Evolutionary conservation across 2,113 vertebrate species (phyloP).

Genomic region (Ursus arctos): DNA sequence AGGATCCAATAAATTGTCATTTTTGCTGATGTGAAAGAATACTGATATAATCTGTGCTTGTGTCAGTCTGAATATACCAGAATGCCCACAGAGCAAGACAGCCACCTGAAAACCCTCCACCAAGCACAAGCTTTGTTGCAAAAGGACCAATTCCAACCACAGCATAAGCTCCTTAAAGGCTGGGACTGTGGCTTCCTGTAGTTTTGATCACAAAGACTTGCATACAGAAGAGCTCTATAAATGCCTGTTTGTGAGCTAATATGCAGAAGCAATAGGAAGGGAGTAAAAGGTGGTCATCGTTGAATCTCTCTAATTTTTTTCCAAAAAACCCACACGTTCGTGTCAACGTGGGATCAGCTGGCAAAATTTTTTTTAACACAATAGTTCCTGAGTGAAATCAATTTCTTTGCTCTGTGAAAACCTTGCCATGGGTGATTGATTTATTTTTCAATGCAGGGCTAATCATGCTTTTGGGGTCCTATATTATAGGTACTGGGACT

Average conservation of each 20-base stretch:
- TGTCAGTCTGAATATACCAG: background rate
- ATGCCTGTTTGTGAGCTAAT: background rate
- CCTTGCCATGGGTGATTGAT: background rate
- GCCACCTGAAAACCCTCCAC: background rate
- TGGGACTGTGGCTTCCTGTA: background rate
- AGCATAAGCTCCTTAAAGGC: background rate
- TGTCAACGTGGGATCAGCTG: background rate
- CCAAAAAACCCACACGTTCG: background rate
- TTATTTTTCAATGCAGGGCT: background rate
- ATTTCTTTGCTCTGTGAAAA: constrained; percentile 7
- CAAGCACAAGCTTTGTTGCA: background rate
- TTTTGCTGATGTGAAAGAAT: background rate
- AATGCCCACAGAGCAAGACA: background rate
- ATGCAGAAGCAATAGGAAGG: background rate
- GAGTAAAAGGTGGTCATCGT: background rate
- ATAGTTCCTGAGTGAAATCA: background rate
- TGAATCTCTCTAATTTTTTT: background rate
- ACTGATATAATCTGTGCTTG: background rate
- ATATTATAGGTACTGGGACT: background rate
- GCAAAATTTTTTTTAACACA: background rate
- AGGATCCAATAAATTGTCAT: background rate
- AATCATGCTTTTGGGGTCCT: background rate
- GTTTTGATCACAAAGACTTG: background rate
- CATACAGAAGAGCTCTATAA: background rate
- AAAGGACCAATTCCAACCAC: background rate